A percentile compares a stretch with the other conserved stretches of the same genome.
Evolutionary conservation across 2,113 vertebrate species (phyloP).

Genomic region (Dipodomys merriami): DNA sequence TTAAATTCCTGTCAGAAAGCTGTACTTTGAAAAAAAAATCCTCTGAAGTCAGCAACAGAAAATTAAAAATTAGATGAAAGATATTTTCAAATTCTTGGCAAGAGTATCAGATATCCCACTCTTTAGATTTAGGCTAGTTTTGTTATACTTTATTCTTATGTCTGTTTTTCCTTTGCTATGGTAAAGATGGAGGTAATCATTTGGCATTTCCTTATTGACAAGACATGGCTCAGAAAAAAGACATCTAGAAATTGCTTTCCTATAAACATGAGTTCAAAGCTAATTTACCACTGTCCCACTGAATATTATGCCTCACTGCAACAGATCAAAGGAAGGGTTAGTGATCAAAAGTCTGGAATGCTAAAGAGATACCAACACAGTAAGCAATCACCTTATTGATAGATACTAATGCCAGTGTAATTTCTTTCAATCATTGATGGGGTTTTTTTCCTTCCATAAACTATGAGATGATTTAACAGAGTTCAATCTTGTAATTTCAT

Average conservation of each 20-base stretch:
- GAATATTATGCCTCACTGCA: slow-evolving; percentile 61
- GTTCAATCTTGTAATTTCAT: not conserved
- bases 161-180: not conserved
- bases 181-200: not conserved
- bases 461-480: slow-evolving; percentile 23
- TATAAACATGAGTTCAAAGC: slow-evolving; percentile 23
- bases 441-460: not conserved
- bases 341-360: slow-evolving; percentile 66
- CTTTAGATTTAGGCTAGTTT: not conserved
- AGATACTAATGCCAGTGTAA: slow-evolving; percentile 44
- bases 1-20: not conserved
- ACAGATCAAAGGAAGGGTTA: slow-evolving; percentile 62
- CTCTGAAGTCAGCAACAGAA: slow-evolving; percentile 40
- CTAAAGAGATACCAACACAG: slow-evolving; percentile 56
- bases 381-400: slow-evolving; percentile 57
- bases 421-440: slow-evolving; percentile 23
- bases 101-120: not conserved
- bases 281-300: slow-evolving; percentile 21
- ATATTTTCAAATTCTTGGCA: no score
- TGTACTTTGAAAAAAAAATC: slow-evolving; percentile 3
- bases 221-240: not conserved
- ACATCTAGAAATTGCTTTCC: slow-evolving; percentile 58
- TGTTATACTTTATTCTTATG: no score
- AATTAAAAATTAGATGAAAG: not conserved
- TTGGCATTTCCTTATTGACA: slow-evolving; percentile 33